Evolutionary conservation across 2,113 vertebrate genomes (phyloP).

Genomic region (Hipposideros armiger): DNA sequence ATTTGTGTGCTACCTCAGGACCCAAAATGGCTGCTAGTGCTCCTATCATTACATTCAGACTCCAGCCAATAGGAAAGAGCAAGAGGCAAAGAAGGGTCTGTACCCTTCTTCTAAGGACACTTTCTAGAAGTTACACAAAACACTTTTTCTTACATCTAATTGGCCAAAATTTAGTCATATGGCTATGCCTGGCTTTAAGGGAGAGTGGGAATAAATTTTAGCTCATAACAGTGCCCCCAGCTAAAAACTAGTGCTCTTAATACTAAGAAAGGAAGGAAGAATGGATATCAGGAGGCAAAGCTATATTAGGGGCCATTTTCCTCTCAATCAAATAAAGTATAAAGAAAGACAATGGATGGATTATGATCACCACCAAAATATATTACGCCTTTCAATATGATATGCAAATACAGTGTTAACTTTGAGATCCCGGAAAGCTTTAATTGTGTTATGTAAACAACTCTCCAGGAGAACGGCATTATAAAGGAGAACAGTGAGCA

Average conservation of each 20-base stretch:
- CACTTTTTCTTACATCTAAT: not conserved
- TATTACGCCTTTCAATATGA: not conserved
- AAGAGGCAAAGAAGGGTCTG: not conserved
- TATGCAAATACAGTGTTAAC: not conserved
- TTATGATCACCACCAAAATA: not conserved
- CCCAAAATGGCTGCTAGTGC: not conserved
- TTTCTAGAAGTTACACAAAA: not conserved
- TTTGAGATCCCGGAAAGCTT: not conserved
- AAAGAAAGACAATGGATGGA: not conserved
- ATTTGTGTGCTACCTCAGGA: not conserved
- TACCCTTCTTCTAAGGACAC: not conserved
- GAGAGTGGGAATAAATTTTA: not conserved
- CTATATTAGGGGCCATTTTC: conserved; percentile 8
- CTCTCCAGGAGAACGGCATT: not conserved
- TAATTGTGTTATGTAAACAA: not conserved
- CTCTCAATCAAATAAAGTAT: not conserved
- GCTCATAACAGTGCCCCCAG: not conserved
- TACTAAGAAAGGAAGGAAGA: conserved; percentile 22
- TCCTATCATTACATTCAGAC: not conserved
- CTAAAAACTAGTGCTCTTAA: not conserved
- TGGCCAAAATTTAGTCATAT: not conserved
- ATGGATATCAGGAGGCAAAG: not conserved
- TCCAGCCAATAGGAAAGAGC: not conserved
- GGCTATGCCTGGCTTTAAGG: not conserved
- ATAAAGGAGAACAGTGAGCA: not conserved